Evolutionary conservation across 2,113 vertebrate species (phyloP), one percentile per base, ranked within the genome.

Genomic region (Cervus canadensis): DNA sequence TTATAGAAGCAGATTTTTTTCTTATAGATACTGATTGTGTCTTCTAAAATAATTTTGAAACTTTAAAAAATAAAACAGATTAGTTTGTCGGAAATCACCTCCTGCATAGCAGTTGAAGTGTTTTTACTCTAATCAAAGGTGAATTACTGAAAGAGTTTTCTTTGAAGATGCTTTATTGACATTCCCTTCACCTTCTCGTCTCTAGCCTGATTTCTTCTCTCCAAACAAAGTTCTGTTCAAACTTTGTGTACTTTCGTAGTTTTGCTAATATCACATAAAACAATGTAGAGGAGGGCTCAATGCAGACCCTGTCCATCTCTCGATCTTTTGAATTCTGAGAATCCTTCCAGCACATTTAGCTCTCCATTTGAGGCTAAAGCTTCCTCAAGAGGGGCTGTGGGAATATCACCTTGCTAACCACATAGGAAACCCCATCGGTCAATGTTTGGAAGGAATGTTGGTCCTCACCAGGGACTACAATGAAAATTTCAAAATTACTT

Each of bases 401-500:
- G 54, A 93, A 23, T 40, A 36, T 54, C n/a, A 36, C 62, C 26
- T 78, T 40, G 54, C 64, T 62, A 15, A 57, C 48, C 54, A 71
- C 95, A 74, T 40, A 50, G 82, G 78, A 91, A 83, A 40, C 33
- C 52, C 90, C 7, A 3, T 19, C 5, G 0, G 50, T n/a, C 28
- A 48, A 0, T 62, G 33, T 89, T 21, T 57, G 62, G 81, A 85
- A 54, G 16, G 62, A 89, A 43, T 50, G 40, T 33, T 40, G 54
- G 28, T 83, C 62, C 84, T 92, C 95, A 89, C 52, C 28, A 95
- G 85, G 48, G 43, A 92, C 90, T 88, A 7, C n/a, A 88, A 81
- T 91, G 67, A 97, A 89, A 86, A 97, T 95, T 95, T 96, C 60
- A 97, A 84, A 97, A 93, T 97, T 95, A 54, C 78, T 97, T 95